Base-by-base conservation (phyloP, 2,888 invertebrate species). In the Pyrochroa serraticornis region DNA sequence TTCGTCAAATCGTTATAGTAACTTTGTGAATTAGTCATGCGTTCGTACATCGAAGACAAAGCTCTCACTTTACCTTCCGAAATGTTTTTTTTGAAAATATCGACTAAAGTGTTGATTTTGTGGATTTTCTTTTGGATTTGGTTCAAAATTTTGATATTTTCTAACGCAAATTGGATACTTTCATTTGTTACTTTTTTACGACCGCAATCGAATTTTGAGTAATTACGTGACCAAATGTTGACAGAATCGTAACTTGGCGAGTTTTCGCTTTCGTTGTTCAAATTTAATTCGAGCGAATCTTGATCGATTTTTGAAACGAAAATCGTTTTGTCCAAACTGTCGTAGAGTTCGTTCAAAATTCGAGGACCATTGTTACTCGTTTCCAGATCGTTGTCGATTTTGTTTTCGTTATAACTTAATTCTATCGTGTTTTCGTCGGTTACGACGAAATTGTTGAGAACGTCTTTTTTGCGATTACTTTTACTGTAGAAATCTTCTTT, bases 1-100 rank as follows among this genome's bases (percentile, higher is more conserved):
- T 71, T 84, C 75, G 67, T 73, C 13, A 62, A 80, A 78, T 64
- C 82, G 78, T 65, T 83, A 75, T 74, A 82, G 74, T 69, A 83
- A 82, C 80, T 81, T 82, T 64, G 82, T 76, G 75, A 74, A 34
- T 67, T 71, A 0, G 87, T 87, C 67, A 89, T 72, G 66, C 85
- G 87, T 69, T 90, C 89, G 70, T 88, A 90, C 78, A 89, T 88
- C 75, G 85, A 84, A 0, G 89, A 89, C 12, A 90, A 73, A 3
- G 87, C 83, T 75, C 87, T 85, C 0, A 90, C 89, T 63, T 87
- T 87, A 7, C 59, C 89, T 55, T 87, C 87, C 69, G 86, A 85
- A 68, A 89, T 83, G 68, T 89, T 89, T 5, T 84, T 79, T 50
- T 72, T 76, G 61, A 76, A 77, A 35, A 78, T 72, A 39, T 79